Percentiles rank a stretch among this genome's conserved stretches.
Evolutionary conservation across 2,113 vertebrate genomes (phyloP).

Genomic region (Nannospalax galili): DNA sequence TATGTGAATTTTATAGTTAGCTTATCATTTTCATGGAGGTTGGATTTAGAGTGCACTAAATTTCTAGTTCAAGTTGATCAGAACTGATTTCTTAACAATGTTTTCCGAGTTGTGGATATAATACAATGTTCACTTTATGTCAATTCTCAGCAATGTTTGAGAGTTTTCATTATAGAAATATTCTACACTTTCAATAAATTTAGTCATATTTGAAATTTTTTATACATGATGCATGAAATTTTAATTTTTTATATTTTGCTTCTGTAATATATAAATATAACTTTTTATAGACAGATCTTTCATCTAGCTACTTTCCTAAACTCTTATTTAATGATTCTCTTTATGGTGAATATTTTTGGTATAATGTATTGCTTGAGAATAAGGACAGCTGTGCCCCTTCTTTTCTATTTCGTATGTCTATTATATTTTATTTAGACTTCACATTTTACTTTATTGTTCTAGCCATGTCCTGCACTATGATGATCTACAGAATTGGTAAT

Average conservation of each 20-base stretch:
- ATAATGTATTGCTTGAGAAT: not conserved
- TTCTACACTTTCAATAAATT: not conserved
- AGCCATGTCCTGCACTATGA: not conserved
- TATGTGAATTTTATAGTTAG: constrained; percentile 9
- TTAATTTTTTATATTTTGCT: not conserved
- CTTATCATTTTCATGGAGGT: not conserved
- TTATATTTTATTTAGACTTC: not conserved
- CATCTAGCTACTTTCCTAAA: not conserved
- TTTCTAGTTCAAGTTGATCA: not conserved
- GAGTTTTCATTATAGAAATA: not conserved
- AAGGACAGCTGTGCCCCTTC: not conserved
- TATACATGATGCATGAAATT: not conserved
- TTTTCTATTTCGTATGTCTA: not conserved
- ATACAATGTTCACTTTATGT: not conserved
- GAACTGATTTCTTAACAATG: not conserved
- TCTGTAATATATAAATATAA: not conserved
- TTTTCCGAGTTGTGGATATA: not conserved
- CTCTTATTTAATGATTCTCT: not conserved
- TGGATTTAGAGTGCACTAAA: not conserved
- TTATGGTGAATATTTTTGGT: not conserved
- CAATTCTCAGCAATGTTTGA: not conserved
- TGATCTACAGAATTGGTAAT: not conserved
- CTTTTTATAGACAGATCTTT: not conserved
- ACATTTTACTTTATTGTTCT: not conserved
- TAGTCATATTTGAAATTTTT: not conserved